Base-by-base conservation (phyloP, 2,797 vertebrate species). In the Danio jaintianensis region DNA sequence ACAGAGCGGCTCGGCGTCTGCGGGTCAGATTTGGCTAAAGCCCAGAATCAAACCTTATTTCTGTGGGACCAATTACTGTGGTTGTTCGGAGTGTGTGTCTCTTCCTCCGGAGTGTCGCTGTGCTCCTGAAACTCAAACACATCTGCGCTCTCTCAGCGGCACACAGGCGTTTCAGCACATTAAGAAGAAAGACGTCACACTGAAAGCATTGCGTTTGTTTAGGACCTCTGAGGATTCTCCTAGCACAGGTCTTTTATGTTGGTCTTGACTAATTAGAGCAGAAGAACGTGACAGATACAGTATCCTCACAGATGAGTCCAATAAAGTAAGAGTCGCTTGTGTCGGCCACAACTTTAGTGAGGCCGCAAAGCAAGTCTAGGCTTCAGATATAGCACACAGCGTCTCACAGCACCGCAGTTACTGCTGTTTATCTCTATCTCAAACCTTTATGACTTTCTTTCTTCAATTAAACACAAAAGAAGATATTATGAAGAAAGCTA, bases 1-100 rank as follows among this genome's bases (percentile, higher is more conserved):
- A 79, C 47, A 22, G 12, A 42, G 5, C 9, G 36, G 45, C 16
- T 42, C 15, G 10, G 38, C 22, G 40, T 64, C 48, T 79, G 36
- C 70, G 38, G 69, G 38, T 56, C 72, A 84, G 78, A 36, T 85
- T 80, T 84, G 73, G 75, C 83, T 84, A 81, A 87, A 81, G 78
- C 47, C 18, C 56, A 36, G 15, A 66, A 62, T 84, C 78, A 43
- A 68, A 56, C 50, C 38, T 43, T 52, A 82, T 87, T 87, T 87
- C 86, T 85, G 62, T 52, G 86, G 86, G 85, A 87, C 85, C 86
- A 87, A 87, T 87, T 86, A 87, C 75, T 80, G 83, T 38, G 52
- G 50, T 40, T 63, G 38, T 76, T 58, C 70, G 70, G 55, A 83
- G 58, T 13, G 75, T 29, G 55, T 42, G 38, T 59, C 67, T 67